Evolutionary conservation across 2,113 vertebrate genomes (phyloP), one percentile per base, ranked within the genome.

Genomic region (Festucalex cinctus): DNA sequence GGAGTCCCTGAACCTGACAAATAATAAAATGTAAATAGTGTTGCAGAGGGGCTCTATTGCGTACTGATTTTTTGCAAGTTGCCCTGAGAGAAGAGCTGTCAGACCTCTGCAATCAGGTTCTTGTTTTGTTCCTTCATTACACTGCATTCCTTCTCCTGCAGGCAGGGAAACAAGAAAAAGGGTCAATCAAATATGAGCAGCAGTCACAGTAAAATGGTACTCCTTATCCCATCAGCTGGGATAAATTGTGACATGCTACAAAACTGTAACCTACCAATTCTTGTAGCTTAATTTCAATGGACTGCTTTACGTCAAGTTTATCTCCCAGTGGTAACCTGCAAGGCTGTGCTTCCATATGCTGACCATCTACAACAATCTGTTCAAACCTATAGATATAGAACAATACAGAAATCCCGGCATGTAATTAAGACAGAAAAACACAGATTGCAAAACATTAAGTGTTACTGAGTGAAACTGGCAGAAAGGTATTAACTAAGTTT

Each of bases 111-210:
- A 37, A 44, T 3, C 22, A 85, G 73, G n/a, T 63, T 78, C 54
- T 77, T 69, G 48, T 85, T 83, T 59, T 81, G 41, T 36, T 82
- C 54, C 41, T 63, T 77, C 35, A 79, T 19, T 17, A 8, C 5
- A 3, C 5, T 36, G 19, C 48, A 60, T 76, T 87, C 76, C 1
- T 63, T 70, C 54, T 88, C 79, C 88, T 89, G 65, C 65, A 68
- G 12, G 71, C 36, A 72, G 37, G 53, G 6, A 80, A 66, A 17
- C n/a, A 58, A 43, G 19, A 69, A 3, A 12, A 64, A 66, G 43
- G 1, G 8, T 53, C 9, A 62, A 46, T 17, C 41, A 24, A 2
- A 61, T 24, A 28, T 32, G 41, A 59, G 57, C 5, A 48, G 41
- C 3, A 26, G 32, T 63, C 13, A 28, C 5, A 28, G 3, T 17